Evolutionary conservation across 2,888 invertebrate genomes (phyloP).

Genomic region (Dasypolia templi): DNA sequence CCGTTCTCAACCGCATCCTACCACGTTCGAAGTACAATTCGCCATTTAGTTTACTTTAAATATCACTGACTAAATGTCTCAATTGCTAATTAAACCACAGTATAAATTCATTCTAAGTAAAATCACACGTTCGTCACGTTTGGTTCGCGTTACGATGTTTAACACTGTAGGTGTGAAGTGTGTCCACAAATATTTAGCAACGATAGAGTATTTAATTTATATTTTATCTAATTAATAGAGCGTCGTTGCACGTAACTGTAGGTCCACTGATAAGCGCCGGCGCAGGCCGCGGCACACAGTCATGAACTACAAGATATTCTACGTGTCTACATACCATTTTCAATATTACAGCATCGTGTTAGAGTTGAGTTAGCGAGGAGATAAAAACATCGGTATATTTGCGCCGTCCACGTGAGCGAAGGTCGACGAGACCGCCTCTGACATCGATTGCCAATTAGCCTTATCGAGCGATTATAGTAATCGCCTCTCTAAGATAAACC

Average conservation of each 20-base stretch:
- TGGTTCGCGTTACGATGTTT: conserved; percentile 39
- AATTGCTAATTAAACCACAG: conserved; percentile 45
- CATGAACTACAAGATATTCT: conserved; percentile 69
- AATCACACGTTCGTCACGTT: conserved; percentile 59
- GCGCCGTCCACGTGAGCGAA: conserved; percentile 62
- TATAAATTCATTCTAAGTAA: conserved; percentile 52
- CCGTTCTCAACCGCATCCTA: conserved; percentile 10
- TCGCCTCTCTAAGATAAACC: conserved; percentile 52
- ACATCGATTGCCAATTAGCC: conserved; percentile 57
- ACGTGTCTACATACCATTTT: conserved; percentile 66
- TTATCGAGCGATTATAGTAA: conserved; percentile 61
- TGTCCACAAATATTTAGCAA: conserved; percentile 51
- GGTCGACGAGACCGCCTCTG: conserved; percentile 52
- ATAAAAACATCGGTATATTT: conserved; percentile 69
- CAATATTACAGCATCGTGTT: conserved; percentile 66
- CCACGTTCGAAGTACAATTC: not conserved
- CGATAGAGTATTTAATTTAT: conserved; percentile 39
- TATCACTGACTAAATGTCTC: not conserved
- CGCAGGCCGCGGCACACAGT: conserved; percentile 75
- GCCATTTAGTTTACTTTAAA: conserved; percentile 3
- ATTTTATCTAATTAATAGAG: conserved; percentile 64
- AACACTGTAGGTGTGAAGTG: conserved; percentile 49
- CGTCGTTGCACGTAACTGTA: conserved; percentile 71
- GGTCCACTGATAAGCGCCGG: conserved; percentile 84
- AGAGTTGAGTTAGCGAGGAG: conserved; percentile 66